Conservation (phyloP, 2,888 invertebrate genomes). For the Craniophora ligustri region DNA sequence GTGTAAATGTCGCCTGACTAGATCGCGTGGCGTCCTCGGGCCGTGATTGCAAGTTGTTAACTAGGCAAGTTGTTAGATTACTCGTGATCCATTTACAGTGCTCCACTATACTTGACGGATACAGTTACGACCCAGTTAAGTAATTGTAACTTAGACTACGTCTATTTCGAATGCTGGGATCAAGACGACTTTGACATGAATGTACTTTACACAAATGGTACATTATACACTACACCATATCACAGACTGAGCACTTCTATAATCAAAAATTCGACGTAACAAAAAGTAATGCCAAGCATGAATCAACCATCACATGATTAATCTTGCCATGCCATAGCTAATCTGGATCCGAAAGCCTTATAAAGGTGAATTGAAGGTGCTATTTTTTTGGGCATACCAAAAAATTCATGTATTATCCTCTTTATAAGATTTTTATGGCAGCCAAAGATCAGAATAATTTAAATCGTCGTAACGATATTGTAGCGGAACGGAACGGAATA, state of each 20-base stretch:
- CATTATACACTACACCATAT: too few relatives aligned
- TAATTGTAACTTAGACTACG: constrained; percentile 50
- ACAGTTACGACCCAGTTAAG: constrained; percentile 53
- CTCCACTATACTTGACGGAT: constrained; percentile 55
- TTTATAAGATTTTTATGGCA: not conserved
- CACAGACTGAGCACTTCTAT: not conserved
- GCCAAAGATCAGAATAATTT: too few relatives aligned
- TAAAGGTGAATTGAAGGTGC: constrained; percentile 39
- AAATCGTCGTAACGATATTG: not conserved
- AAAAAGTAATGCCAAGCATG: constrained; percentile 20
- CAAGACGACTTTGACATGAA: constrained; percentile 18
- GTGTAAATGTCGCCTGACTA: constrained; percentile 39
- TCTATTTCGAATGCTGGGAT: constrained; percentile 45
- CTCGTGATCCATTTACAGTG: constrained; percentile 55
- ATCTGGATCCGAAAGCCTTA: constrained; percentile 42
- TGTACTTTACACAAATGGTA: not conserved
- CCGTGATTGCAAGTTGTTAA: constrained; percentile 60
- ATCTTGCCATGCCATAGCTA: constrained; percentile 28
- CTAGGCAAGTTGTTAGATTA: constrained; percentile 57
- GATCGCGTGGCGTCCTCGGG: constrained; percentile 54
- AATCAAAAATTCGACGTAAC: constrained; percentile 20
- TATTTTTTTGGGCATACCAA: constrained; percentile 17
- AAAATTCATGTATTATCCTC: constrained; percentile 13
- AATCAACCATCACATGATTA: constrained; percentile 29
- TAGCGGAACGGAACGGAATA: not conserved